Evolutionary conservation across 2,113 vertebrate genomes (phyloP).

Genomic region (Monopterus albus): DNA sequence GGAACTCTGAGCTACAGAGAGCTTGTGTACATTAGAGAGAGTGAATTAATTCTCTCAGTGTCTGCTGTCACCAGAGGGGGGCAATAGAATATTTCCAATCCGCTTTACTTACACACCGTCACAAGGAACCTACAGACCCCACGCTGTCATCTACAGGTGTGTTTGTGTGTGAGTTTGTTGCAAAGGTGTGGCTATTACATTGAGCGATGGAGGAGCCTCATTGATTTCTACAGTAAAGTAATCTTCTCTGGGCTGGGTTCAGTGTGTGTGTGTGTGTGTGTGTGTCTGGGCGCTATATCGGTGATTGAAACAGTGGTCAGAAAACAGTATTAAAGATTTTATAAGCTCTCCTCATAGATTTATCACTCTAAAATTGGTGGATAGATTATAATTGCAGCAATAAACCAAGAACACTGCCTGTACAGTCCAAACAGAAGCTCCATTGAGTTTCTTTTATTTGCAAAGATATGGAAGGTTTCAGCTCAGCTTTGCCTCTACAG

Average conservation of each 20-base stretch:
- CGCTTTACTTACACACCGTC: conserved; percentile 27
- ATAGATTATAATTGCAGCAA: conserved; percentile 51
- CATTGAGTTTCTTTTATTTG: conserved; percentile 22
- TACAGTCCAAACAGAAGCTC: conserved; percentile 8
- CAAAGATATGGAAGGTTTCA: conserved; percentile 21
- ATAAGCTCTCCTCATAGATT: conserved; percentile 43
- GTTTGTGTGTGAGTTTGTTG: conserved; percentile 48
- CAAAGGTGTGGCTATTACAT: conserved; percentile 70
- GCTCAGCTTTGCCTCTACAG: conserved; percentile 41
- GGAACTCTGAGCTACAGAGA: conserved; percentile 1
- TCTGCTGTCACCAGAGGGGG: conserved; percentile 48
- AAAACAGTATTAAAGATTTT: conserved; percentile 58
- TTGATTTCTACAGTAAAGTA: conserved; percentile 80
- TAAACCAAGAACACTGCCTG: conserved; percentile 28
- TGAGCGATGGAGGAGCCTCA: conserved; percentile 75
- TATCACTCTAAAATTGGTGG: conserved; percentile 54
- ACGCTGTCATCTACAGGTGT: conserved; percentile 46
- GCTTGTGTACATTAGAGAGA: background rate
- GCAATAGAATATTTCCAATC: conserved; percentile 57
- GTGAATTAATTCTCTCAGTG: background rate
- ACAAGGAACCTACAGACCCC: conserved; percentile 10
- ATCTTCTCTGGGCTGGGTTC: conserved; percentile 64
- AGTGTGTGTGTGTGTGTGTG: conserved; percentile 9
- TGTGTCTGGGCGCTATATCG: conserved; percentile 16
- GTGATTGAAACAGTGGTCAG: conserved; percentile 69